Evolutionary conservation across 2,797 vertebrate genomes (phyloP), one percentile per base, ranked within the genome.

Genomic region (Paratrypauchen microcephalus): DNA sequence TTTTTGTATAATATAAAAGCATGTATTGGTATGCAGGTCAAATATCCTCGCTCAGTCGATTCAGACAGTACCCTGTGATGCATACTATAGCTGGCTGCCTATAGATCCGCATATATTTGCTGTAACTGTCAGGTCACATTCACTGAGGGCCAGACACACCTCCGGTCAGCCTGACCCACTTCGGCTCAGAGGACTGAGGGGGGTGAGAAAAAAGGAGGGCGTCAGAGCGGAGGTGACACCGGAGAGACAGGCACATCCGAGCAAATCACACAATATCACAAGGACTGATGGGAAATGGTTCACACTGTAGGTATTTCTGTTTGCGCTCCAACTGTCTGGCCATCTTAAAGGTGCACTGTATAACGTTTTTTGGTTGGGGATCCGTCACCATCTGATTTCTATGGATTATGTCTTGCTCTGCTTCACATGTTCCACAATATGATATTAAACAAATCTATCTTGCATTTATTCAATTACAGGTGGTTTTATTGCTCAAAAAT

Each of bases 81-180:
- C 9, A 26, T 12, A 6, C 54, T 30, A 58, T 58, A 58, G 56
- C 72, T 80, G 70, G 48, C 52, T 52, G 48, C 54, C 61, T 63
- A 72, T 52, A 45, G 64, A 70, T 76, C 58, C 60, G 55, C 81
- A 66, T 23, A 5, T 18, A 24, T 47, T 39, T 24, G 30, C 61
- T 57, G 8, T 69, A 5, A 30, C 71, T 64, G 68, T 77, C 80
- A 78, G 72, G 69, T 81, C 68, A 66, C 63, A 78, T 73, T 78
- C 72, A 60, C 32, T 59, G 8, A 52, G 39, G 69, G 66, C 72
- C 73, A 76, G 75, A 84, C 50, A 50, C 60, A 82, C 68, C 60
- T 82, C 77, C 84, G 79, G 81, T 86, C 83, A 84, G 73, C 12
- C 30, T 78, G 66, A 82, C 86, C 76, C 74, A 80, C 28, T 78